Base-by-base conservation (phyloP, 2,113 vertebrate genomes). In the Mesocricetus auratus region DNA sequence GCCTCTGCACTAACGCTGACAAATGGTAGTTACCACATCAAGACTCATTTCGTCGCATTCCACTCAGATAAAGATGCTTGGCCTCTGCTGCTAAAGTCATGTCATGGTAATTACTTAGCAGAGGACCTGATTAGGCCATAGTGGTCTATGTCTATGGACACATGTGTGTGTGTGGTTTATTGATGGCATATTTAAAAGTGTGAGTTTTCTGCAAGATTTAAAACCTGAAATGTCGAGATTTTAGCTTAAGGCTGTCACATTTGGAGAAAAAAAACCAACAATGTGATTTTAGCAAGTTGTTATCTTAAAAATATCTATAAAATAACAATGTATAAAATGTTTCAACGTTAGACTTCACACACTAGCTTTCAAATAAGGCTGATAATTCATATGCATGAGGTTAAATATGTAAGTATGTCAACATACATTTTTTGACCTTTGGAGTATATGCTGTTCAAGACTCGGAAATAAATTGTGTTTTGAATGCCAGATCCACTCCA, bases 1-100 rank as follows among this genome's bases (percentile, higher is more conserved):
- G 99, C 98, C 99, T 98, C 97, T 97, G 98, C 96, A 98, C 98
- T 99, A 99, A 99, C 98, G 98, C 99, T 99, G 99, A 99, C 99
- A 99, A 99, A 99, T 99, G 99, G 98, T 98, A 98, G 99, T 99
- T 99, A 99, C 99, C 99, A 99, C 99, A 99, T 99, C 99, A 99
- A 99, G 98, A 98, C 99, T 99, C 99, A 99, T 99, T 99, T 98
- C 98, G 98, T 98, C 98, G 92, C 98, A 99, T 99, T 99, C 98
- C 98, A 98, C 99, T 99, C 99, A 99, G 98, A 99, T 99, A 98
- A 99, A 99, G 99, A 99, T 99, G 99, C 98, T 99, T 99, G 99
- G 99, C 98, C 98, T 98, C 98, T 95, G 90, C 99, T 99, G 99
- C 99, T 99, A 99, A 99, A 99, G 99, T 99, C 99, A 98, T 99